Conservation (phyloP, 2,113 vertebrate species). For the Plotosus lineatus region DNA sequence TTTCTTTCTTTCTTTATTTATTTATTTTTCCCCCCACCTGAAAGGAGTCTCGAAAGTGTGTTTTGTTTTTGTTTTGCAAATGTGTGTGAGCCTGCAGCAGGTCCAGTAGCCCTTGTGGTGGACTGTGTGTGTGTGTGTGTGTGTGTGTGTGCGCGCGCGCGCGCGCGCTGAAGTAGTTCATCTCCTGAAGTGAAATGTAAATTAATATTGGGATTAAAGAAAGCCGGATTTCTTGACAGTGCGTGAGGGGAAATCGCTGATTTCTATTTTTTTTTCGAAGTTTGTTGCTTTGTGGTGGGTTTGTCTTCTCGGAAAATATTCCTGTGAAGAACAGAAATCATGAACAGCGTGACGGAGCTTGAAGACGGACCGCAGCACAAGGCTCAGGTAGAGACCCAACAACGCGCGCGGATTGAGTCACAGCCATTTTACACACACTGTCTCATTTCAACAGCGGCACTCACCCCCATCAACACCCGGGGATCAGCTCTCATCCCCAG, state of each 20-base stretch:
- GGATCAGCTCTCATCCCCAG: neutral
- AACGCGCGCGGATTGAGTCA: neutral
- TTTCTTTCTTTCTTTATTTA: neutral
- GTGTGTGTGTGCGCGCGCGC: neutral
- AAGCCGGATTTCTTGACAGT: conserved; percentile 43
- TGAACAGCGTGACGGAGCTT: conserved; percentile 64
- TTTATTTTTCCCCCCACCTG: neutral
- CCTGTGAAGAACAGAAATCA: conserved; percentile 52
- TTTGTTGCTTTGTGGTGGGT: conserved; percentile 33
- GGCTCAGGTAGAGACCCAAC: conserved; percentile 58
- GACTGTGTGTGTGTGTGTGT: neutral
- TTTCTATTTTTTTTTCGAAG: conserved; percentile 50
- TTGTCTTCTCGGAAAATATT: conserved; percentile 40
- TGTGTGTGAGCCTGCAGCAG: conserved; percentile 11
- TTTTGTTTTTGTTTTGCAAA: neutral
- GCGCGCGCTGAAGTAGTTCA: conserved; percentile 42
- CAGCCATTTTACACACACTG: neutral
- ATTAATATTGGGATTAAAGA: conserved; percentile 42
- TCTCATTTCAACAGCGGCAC: neutral
- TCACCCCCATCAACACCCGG: neutral
- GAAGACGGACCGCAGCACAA: conserved; percentile 62
- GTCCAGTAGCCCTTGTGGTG: neutral
- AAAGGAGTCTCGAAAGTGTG: conserved; percentile 26
- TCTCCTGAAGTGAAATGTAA: conserved; percentile 26
- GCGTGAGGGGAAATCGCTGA: conserved; percentile 43